Conservation (phyloP, 2,888 invertebrate genomes). For the Gasteruption jaculator region DNA sequence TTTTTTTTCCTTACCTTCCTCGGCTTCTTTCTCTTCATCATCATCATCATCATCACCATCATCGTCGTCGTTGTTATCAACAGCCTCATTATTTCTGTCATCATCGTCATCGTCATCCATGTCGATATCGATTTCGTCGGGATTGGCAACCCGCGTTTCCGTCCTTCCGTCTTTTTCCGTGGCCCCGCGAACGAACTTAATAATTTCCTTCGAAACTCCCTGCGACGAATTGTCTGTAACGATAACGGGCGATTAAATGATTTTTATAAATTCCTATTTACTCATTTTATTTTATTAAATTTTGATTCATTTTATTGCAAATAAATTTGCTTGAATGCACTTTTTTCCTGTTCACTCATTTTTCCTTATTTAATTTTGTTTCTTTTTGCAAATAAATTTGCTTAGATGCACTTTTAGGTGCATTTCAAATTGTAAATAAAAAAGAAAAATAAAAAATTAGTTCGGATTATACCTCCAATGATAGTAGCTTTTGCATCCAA, state of each 20-base stretch:
- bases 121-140: conserved; percentile 84
- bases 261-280: background rate
- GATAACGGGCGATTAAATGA: background rate
- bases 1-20: conserved; percentile 41
- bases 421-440: conserved; percentile 1
- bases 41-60: conserved; percentile 57
- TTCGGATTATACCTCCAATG: background rate
- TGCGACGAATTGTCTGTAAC: conserved; percentile 28
- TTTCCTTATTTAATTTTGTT: background rate
- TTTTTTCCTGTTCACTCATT: too few species aligned
- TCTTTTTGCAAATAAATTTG: background rate
- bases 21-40: conserved; percentile 54
- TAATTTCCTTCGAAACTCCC: conserved; percentile 55
- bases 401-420: background rate
- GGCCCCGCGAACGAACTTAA: conserved; percentile 84
- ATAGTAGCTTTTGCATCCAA: conserved; percentile 75
- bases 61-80: conserved; percentile 59
- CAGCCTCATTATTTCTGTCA: conserved; percentile 55
- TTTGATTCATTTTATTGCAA: conserved; percentile 6
- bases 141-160: conserved; percentile 68
- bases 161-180: conserved; percentile 71
- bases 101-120: conserved; percentile 66
- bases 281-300: too few species aligned
- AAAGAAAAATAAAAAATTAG: background rate
- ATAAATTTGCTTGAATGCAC: too few species aligned